These are phyloP conservation scores for Leucozona laternaria DNA, from an alignment of 2,888 invertebrate genomes.

Conservation along the genomic window DNA sequence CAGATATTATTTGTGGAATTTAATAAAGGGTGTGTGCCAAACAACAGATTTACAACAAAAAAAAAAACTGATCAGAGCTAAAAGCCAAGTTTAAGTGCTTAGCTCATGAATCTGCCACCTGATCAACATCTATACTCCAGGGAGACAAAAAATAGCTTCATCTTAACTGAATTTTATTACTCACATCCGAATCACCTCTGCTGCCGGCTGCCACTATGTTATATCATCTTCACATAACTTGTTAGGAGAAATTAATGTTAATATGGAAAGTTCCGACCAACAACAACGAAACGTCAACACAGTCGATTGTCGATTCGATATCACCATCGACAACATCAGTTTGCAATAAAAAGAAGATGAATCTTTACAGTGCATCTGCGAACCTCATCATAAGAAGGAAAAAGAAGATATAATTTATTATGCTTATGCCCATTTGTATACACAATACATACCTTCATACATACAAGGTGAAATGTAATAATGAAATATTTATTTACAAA, in stretches of 20 bases:
- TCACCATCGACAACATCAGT: conserved; percentile 4
- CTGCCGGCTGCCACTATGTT: conserved; percentile 19
- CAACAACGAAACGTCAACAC: conserved; percentile 4
- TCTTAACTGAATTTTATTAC: conserved; percentile 48
- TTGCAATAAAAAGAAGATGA: conserved; percentile 6
- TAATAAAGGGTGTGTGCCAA: conserved; percentile 61
- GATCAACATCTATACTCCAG: neutral
- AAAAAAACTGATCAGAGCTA: conserved; percentile 17
- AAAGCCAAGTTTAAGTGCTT: conserved; percentile 38
- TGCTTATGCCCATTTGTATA: neutral
- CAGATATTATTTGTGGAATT: conserved; percentile 49
- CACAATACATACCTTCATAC: neutral
- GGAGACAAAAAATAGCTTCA: neutral
- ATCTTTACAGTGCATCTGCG: conserved; percentile 21
- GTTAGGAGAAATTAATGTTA: conserved; percentile 60
- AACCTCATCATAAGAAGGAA: conserved; percentile 5
- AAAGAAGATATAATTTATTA: conserved; percentile 9
- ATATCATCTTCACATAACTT: conserved; percentile 60
- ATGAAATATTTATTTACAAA: no score
- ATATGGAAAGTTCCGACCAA: conserved; percentile 64
- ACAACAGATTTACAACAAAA: neutral
- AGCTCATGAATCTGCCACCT: conserved; percentile 44
- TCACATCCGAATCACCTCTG: conserved; percentile 28
- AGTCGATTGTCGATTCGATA: neutral
- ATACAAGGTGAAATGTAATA: no score